Evolutionary conservation across 2,797 vertebrate genomes (phyloP), one percentile per base, ranked within the genome.

Genomic region (Gadopsis marmoratus): DNA sequence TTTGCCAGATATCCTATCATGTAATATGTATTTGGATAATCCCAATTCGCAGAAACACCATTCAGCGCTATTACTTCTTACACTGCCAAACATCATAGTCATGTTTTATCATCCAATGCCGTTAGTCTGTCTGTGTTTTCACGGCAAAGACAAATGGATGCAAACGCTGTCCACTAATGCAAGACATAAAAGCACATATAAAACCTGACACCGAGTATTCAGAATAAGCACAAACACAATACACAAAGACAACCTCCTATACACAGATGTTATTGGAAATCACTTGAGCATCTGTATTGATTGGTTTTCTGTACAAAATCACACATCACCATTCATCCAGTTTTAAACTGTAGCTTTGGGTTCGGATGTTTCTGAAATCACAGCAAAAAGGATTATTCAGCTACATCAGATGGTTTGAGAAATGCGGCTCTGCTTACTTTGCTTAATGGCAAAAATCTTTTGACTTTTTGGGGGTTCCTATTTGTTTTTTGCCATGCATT

Each of bases 21-120:
- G n/a, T 72, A 21, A 77, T 74, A 26, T 26, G 26, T 26, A 68
- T 69, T 76, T 65, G 35, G 48, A 76, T 79, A 68, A 77, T 67
- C 76, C 63, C 19, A 13, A 50, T 67, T 67, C 29, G 43, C 41
- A 54, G 23, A 53, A 33, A 62, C 12, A 31, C 7, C 1, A 23
- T 7, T 76, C 8, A 45, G 21, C 41, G 55, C 29, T 33, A 4
- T 62, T 50, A 45, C 47, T 58, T 70, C 16, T 53, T 26, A 7
- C 45, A 14, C 58, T 45, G 29, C 21, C 29, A 21, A 21, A 48
- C 33, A 2, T 12, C 10, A 5, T 10, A 17, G 26, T 59, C 62
- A 47, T 64, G 23, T 2, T 76, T 71, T 66, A 76, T 56, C 29
- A 17, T 59, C 51, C 43, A 63, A 5, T 76, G 35, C n/a, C 35